Base-by-base conservation (phyloP, 2,888 invertebrate species). In the Eupithecia tripunctaria region DNA sequence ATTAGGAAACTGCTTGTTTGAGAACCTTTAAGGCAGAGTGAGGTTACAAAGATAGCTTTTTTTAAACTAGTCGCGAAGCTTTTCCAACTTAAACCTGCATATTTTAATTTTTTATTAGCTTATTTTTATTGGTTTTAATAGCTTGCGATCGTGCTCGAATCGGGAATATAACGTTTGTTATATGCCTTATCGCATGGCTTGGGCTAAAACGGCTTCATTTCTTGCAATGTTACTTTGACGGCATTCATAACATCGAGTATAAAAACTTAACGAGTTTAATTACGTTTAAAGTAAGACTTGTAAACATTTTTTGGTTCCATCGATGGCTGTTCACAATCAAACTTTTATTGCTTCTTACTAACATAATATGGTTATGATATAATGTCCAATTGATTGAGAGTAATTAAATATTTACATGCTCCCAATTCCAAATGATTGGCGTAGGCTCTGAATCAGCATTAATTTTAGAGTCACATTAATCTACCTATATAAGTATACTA, bases 221-320 rank as follows among this genome's bases (percentile, higher is more conserved):
- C 68, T 83, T 83, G 83, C 83, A 86, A 86, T 83, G 84, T 86
- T 80, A 76, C 86, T 86, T 88, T 85, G 84, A 83, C 85, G 84
- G 84, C 79, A 73, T 71, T 73, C 70, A 74, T 82, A 83, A 83
- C 75, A 76, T 79, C 73, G 75, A 79, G 80, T 78, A 85, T 86
- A 82, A 86, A 82, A 84, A 41, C 76, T 87, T 89, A 84, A 89
- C 80, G 88, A 86, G 82, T 84, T 83, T 79, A 83, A 84, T 84
- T 80, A 82, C 32, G 66, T 71, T 79, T 79, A 78, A 80, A 82
- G 76, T 80, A 75, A 80, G 80, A 82, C 56, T 56, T 56, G n/a
- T n/a, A 56, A 56, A 56, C 43, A 5, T 25, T 12, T 51, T 82
- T 81, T 79, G 75, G 71, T 69, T 78, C 36, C 66, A 76, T 68